A percentile compares a stretch with the other conserved stretches of the same genome.
phyloP scores from a whole-genome alignment of 2,888 invertebrate genomes.

The Torymus auratus region DNA sequence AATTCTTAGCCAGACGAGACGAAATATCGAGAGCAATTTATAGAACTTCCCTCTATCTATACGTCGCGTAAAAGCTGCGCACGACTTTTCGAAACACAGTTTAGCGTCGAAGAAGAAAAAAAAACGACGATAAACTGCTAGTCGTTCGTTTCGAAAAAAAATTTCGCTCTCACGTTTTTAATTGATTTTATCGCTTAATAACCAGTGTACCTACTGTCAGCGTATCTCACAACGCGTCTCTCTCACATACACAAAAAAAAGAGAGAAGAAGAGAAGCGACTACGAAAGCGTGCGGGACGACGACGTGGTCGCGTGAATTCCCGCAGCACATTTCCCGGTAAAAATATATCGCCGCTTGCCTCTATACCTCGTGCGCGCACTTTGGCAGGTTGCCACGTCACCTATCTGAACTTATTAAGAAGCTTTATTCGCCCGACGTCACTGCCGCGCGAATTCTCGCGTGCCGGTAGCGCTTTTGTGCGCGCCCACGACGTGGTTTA shows the following conservation, averaged over 20 bases:
- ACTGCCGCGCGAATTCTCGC: not conserved
- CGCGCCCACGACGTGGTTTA: no score
- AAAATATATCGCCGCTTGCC: conserved; percentile 16
- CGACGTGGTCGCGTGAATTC: conserved; percentile 7
- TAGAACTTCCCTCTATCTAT: no score
- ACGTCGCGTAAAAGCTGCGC: no score
- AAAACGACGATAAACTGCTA: no score
- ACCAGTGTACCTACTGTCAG: not conserved
- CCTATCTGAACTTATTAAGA: conserved; percentile 41
- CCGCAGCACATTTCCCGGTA: conserved; percentile 17
- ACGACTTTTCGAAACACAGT: no score
- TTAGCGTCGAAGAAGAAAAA: no score
- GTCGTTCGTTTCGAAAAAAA: no score
- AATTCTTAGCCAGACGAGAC: no score
- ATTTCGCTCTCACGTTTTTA: no score
- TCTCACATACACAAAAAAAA: not conserved
- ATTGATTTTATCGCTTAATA: not conserved
- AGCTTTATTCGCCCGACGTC: conserved; percentile 21
- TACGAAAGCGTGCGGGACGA: conserved; percentile 11
- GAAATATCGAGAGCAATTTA: no score
- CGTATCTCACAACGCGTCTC: no score
- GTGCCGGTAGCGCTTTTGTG: no score
- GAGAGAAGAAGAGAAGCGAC: not conserved
- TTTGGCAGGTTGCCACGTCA: conserved; percentile 35
- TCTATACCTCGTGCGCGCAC: not conserved